These are phyloP conservation scores for Hermaeophaga mercurialis DNA, from an alignment of 2,888 invertebrate species.

Conservation along the genomic window DNA sequence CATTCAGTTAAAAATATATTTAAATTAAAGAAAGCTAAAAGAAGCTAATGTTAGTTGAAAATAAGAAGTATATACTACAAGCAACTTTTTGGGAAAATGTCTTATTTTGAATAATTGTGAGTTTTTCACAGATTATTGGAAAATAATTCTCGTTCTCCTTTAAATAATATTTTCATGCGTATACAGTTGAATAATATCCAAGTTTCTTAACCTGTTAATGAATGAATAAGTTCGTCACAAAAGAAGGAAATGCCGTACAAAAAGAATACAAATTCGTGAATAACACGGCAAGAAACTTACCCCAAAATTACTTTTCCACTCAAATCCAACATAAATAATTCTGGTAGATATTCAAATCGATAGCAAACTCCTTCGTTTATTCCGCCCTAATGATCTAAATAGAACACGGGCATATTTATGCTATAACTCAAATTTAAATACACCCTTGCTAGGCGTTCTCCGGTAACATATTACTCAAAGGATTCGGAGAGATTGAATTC, in stretches of 20 bases:
- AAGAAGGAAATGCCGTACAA: neutral
- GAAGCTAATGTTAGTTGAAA: too few species aligned
- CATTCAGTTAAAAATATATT: too few species aligned
- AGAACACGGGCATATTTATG: slow-evolving; percentile 32
- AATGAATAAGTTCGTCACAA: too few species aligned
- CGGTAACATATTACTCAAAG: slow-evolving; percentile 28
- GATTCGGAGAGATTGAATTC: slow-evolving; percentile 32
- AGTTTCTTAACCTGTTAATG: too few species aligned
- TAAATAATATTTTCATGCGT: too few species aligned
- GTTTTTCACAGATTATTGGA: too few species aligned
- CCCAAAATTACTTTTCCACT: slow-evolving; percentile 9
- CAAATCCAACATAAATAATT: slow-evolving; percentile 21
- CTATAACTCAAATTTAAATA: slow-evolving; percentile 32
- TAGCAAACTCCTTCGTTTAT: slow-evolving; percentile 26
- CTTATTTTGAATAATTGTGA: too few species aligned
- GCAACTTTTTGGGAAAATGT: too few species aligned
- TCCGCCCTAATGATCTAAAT: slow-evolving; percentile 32
- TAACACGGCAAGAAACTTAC: slow-evolving; percentile 7
- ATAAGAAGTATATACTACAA: too few species aligned
- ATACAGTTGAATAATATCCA: too few species aligned
- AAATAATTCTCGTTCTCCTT: too few species aligned
- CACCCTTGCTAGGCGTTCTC: slow-evolving; percentile 28
- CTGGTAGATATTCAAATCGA: slow-evolving; percentile 33
- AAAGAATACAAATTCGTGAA: slow-evolving; percentile 5
- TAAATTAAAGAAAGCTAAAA: too few species aligned